Percentiles rank a stretch among this genome's conserved stretches.
These are phyloP conservation scores for Acromyrmex echinatior DNA, from an alignment of 1,140 invertebrate species.

Conservation along the genomic window DNA sequence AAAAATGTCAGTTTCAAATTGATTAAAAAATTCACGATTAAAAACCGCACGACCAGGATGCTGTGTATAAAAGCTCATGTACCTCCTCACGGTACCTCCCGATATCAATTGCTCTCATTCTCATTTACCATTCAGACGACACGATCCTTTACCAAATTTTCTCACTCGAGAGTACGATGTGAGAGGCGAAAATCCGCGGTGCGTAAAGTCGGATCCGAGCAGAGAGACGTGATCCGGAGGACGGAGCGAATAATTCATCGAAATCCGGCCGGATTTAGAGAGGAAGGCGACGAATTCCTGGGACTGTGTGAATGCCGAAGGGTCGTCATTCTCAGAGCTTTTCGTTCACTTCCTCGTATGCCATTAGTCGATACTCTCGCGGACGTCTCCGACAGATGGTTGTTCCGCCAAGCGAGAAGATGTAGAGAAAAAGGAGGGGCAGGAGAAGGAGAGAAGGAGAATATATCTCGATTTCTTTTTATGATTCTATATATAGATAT, in stretches of 20 bases:
- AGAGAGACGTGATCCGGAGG: constrained; percentile 33
- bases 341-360: constrained; percentile 31
- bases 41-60: neutral
- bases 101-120: constrained; percentile 12
- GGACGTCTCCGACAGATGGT: constrained; percentile 72
- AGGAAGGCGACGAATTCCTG: constrained; percentile 37
- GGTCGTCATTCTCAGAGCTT: constrained; percentile 46
- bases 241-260: constrained; percentile 60
- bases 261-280: constrained; percentile 56
- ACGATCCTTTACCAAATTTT: constrained; percentile 3
- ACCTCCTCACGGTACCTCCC: neutral
- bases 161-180: neutral
- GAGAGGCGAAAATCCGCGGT: neutral
- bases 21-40: constrained; percentile 30
- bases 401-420: constrained; percentile 65
- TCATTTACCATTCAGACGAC: neutral
- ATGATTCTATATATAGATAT: constrained; percentile 64
- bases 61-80: neutral
- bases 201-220: constrained; percentile 44
- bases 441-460: neutral
- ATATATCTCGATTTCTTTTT: constrained; percentile 61
- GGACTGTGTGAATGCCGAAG: neutral
- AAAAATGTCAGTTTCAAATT: neutral
- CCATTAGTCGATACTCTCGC: constrained; percentile 68
- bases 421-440: too few relatives aligned